phyloP scores from a whole-genome alignment of 2,113 vertebrate species.

The Peromyscus leucopus region DNA sequence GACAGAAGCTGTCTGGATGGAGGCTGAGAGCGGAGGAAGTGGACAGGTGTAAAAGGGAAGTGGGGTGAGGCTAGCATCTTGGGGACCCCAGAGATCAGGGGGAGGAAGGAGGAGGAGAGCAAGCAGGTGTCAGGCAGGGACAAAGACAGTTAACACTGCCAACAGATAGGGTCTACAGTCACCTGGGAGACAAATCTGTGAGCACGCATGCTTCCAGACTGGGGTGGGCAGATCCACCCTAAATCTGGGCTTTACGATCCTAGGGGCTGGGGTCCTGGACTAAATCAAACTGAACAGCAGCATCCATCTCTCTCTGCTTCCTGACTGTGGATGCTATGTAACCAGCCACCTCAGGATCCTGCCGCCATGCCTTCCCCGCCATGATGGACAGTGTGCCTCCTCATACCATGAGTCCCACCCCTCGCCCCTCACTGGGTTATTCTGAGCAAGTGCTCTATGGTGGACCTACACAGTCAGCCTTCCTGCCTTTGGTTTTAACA shows the following conservation, averaged over 20 bases:
- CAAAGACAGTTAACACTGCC: no score
- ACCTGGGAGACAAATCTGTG: background rate
- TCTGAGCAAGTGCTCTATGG: background rate
- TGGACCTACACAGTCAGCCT: background rate
- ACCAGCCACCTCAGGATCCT: background rate
- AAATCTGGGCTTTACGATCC: no score
- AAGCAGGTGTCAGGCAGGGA: no score
- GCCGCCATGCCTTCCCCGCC: no score
- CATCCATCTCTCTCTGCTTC: background rate
- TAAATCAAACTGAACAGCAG: background rate
- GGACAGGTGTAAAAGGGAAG: background rate
- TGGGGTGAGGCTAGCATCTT: background rate
- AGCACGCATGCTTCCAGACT: no score
- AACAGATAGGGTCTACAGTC: background rate
- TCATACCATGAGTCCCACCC: background rate
- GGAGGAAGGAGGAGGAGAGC: background rate
- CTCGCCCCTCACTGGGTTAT: background rate
- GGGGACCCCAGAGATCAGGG: background rate
- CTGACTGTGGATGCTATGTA: background rate
- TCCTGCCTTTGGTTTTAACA: background rate
- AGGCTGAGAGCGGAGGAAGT: conserved; percentile 1
- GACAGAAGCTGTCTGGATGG: background rate
- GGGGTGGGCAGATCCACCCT: background rate
- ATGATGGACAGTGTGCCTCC: background rate
- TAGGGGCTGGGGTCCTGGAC: background rate